These are phyloP conservation scores for Ectropis grisescens DNA, from an alignment of 1,140 invertebrate species.

Conservation along the genomic window DNA sequence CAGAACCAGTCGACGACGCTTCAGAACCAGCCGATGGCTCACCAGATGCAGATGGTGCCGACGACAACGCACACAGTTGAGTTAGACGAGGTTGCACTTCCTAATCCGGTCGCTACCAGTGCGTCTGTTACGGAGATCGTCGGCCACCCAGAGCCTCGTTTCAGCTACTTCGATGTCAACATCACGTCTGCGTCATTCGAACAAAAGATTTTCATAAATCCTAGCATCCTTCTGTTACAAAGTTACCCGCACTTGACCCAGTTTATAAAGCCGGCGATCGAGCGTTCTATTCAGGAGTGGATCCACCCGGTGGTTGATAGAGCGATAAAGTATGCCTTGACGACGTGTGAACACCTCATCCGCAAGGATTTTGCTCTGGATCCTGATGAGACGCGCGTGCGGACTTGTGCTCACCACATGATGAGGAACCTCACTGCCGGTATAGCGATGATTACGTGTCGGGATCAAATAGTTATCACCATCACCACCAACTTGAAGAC, in stretches of 20 bases:
- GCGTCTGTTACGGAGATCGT: conserved; percentile 61
- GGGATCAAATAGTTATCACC: conserved; percentile 90
- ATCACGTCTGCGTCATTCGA: conserved; percentile 82
- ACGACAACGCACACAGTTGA: conserved; percentile 47
- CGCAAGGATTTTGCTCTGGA: conserved; percentile 99
- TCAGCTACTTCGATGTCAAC: conserved; percentile 91
- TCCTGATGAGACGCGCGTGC: conserved; percentile 93
- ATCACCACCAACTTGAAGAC: conserved; percentile 91
- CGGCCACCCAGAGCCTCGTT: conserved; percentile 84
- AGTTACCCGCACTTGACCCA: conserved; percentile 90
- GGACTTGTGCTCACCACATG: conserved; percentile 95
- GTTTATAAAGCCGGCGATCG: conserved; percentile 88
- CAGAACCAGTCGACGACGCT: conserved; percentile 38
- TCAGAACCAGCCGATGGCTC: conserved; percentile 38
- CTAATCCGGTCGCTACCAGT: conserved; percentile 54
- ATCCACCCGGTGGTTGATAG: conserved; percentile 94
- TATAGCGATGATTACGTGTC: conserved; percentile 98
- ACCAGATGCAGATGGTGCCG: conserved; percentile 56
- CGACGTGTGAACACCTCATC: conserved; percentile 96
- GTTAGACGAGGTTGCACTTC: conserved; percentile 43
- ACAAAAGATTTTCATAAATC: conserved; percentile 87
- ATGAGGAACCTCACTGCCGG: conserved; percentile 96
- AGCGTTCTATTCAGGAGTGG: conserved; percentile 95
- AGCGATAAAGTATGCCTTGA: conserved; percentile 95
- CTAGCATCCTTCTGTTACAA: conserved; percentile 85